phyloP scores from a whole-genome alignment of 2,888 invertebrate genomes.

The Patella caerulea region DNA sequence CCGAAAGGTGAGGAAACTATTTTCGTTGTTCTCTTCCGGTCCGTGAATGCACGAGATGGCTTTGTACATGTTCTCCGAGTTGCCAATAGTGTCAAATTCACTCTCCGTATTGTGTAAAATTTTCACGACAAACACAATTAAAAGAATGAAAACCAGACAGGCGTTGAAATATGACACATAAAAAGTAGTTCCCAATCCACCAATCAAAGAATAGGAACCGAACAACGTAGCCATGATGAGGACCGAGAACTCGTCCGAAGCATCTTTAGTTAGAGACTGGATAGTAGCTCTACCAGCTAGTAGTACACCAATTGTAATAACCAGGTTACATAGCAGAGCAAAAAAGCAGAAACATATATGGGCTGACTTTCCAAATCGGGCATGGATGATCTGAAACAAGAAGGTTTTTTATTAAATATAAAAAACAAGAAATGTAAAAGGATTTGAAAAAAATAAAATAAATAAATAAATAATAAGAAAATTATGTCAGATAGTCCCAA shows the following conservation, averaged over 20 bases:
- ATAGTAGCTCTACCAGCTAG: slow-evolving; percentile 63
- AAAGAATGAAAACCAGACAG: slow-evolving; percentile 62
- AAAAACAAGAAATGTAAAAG: background rate
- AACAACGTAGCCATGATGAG: slow-evolving; percentile 65
- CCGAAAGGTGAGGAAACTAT: slow-evolving; percentile 62
- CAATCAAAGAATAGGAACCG: slow-evolving; percentile 66
- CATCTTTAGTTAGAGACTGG: slow-evolving; percentile 59
- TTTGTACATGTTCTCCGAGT: slow-evolving; percentile 58
- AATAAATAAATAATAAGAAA: too few species aligned
- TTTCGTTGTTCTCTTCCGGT: slow-evolving; percentile 59
- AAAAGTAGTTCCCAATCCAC: slow-evolving; percentile 68
- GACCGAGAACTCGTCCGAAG: slow-evolving; percentile 63
- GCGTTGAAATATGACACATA: slow-evolving; percentile 69
- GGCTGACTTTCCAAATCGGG: slow-evolving; percentile 60
- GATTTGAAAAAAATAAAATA: too few species aligned
- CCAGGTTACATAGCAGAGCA: slow-evolving; percentile 64
- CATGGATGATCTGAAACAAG: slow-evolving; percentile 59
- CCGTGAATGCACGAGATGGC: slow-evolving; percentile 61
- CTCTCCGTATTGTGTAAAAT: slow-evolving; percentile 58
- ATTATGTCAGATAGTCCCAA: too few species aligned
- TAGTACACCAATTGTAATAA: slow-evolving; percentile 63
- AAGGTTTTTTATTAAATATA: background rate
- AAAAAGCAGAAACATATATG: slow-evolving; percentile 66
- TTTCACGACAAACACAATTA: slow-evolving; percentile 64
- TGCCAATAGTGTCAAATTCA: slow-evolving; percentile 51